These are phyloP conservation scores for Cryptosula pallasiana DNA, from an alignment of 2,888 invertebrate genomes.

Conservation along the genomic window DNA sequence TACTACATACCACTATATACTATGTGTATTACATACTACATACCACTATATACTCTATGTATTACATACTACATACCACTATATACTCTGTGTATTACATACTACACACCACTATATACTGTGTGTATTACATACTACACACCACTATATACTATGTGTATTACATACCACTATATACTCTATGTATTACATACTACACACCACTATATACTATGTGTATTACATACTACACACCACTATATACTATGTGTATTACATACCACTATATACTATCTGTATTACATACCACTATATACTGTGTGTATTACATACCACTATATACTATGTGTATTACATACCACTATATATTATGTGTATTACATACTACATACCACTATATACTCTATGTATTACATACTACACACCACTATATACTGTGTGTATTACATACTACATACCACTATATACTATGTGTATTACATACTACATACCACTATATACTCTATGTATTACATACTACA, in stretches of 20 bases:
- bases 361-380: background rate
- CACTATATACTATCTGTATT: too few relatives aligned
- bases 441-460: background rate
- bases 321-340: background rate
- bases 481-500: background rate
- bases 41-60: too few relatives aligned
- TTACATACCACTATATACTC: background rate
- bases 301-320: background rate
- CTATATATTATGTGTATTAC: background rate
- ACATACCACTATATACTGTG: background rate
- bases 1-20: background rate
- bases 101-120: background rate
- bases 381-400: background rate
- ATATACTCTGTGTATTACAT: background rate
- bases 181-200: background rate
- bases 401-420: background rate
- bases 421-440: background rate
- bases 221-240: background rate
- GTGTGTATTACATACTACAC: background rate
- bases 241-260: background rate
- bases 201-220: background rate
- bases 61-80: background rate
- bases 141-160: background rate
- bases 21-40: background rate
- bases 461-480: background rate